Evolutionary conservation across 2,113 vertebrate genomes (phyloP).

Genomic region (Chaenocephalus aceratus): DNA sequence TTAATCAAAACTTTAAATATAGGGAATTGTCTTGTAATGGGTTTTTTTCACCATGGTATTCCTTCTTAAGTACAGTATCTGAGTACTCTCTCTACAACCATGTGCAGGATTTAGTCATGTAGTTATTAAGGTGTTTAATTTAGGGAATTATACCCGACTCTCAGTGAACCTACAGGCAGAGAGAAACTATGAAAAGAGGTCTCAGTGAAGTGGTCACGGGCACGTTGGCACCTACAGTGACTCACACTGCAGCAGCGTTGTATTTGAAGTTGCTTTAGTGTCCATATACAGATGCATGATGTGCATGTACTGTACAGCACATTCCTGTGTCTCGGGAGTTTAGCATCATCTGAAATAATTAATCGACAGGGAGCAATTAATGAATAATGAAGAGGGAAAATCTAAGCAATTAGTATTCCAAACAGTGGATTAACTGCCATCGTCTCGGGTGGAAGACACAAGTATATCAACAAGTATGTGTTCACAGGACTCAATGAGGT

Average conservation of each 20-base stretch:
- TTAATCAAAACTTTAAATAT: not conserved
- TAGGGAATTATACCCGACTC: not conserved
- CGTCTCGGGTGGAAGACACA: conserved; percentile 39
- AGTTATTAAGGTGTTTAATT: conserved; percentile 4
- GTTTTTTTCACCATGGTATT: not conserved
- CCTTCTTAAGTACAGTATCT: not conserved
- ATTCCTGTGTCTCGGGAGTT: conserved; percentile 50
- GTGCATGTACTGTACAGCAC: conserved; percentile 22
- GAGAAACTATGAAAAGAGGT: conserved; percentile 3
- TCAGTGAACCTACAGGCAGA: conserved; percentile 31
- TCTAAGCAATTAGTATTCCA: conserved; percentile 61
- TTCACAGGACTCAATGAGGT: conserved; percentile 48
- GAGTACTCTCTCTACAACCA: not conserved
- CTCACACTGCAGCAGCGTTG: conserved; percentile 27
- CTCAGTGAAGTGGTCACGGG: conserved; percentile 45
- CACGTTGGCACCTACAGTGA: conserved; percentile 7
- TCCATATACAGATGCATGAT: conserved; percentile 2
- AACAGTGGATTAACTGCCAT: conserved; percentile 65
- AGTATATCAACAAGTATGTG: conserved; percentile 45
- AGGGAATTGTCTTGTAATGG: not conserved
- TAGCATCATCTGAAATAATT: conserved; percentile 68
- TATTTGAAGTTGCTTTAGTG: conserved; percentile 24
- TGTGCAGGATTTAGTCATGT: not conserved
- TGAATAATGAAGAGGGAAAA: conserved; percentile 59
- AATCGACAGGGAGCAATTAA: conserved; percentile 70